These are phyloP conservation scores for Phocoena phocoena DNA, from an alignment of 2,113 vertebrate genomes.

Conservation along the genomic window DNA sequence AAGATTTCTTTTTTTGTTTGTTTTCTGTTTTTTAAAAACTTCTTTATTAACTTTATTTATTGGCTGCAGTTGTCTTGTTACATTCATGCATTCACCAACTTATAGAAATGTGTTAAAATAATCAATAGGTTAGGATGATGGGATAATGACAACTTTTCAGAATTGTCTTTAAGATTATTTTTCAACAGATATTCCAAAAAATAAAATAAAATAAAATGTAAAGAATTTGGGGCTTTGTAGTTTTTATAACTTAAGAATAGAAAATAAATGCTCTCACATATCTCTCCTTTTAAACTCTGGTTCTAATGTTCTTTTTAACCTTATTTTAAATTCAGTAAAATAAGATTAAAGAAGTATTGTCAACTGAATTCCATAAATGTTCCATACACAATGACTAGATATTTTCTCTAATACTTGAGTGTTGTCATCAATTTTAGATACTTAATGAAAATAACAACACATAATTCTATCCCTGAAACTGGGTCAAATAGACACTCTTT, in stretches of 20 bases:
- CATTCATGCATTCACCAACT: background rate
- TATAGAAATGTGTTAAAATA: background rate
- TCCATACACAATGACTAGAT: background rate
- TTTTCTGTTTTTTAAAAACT: too few species aligned
- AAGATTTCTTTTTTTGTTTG: too few species aligned
- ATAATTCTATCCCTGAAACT: background rate
- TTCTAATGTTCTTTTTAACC: background rate
- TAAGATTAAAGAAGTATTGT: background rate
- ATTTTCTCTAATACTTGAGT: background rate
- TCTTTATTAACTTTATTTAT: background rate
- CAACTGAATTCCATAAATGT: background rate
- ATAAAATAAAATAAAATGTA: background rate
- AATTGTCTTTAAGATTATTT: background rate
- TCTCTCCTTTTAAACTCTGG: background rate
- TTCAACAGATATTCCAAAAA: background rate
- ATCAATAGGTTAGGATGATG: background rate
- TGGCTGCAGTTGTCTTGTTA: background rate
- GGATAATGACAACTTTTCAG: background rate
- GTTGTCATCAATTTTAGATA: background rate
- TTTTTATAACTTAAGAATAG: background rate
- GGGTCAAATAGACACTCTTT: background rate
- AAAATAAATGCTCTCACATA: background rate
- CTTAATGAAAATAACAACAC: background rate
- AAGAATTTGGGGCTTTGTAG: background rate
- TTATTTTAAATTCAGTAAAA: background rate